These are phyloP conservation scores for Quadriops clusia DNA, from an alignment of 2,888 invertebrate genomes.

Conservation along the genomic window DNA sequence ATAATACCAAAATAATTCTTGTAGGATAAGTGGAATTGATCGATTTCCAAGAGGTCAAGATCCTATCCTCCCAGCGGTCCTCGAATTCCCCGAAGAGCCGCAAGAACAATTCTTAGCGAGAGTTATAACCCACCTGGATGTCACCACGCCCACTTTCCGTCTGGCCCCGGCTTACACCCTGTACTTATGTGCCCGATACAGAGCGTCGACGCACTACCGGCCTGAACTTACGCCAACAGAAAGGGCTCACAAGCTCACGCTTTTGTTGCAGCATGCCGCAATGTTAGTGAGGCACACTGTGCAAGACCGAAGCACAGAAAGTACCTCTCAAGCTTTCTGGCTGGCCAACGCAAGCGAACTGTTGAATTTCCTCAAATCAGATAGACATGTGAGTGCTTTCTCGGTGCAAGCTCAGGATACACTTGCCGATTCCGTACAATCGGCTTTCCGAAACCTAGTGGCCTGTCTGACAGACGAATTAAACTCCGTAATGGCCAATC, in stretches of 20 bases:
- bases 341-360: constrained; percentile 96
- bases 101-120: constrained; percentile 86
- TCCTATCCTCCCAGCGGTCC: constrained; percentile 83
- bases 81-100: constrained; percentile 90
- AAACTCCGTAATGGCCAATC: constrained; percentile 67
- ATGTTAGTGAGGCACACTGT: constrained; percentile 44
- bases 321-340: constrained; percentile 86
- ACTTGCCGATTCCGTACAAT: constrained; percentile 85
- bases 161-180: constrained; percentile 94
- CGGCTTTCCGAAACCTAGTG: constrained; percentile 72
- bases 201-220: constrained; percentile 88
- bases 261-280: constrained; percentile 82
- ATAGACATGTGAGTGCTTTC: constrained; percentile 86
- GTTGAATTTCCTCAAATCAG: constrained; percentile 89
- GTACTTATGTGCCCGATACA: constrained; percentile 86
- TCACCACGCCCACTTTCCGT: constrained; percentile 82
- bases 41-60: constrained; percentile 62
- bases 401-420: constrained; percentile 88
- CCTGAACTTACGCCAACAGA: constrained; percentile 87
- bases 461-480: constrained; percentile 71
- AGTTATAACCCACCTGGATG: constrained; percentile 79
- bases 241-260: constrained; percentile 80
- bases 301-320: constrained; percentile 74
- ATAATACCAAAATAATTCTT: constrained; percentile 11
- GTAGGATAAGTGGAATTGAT: constrained; percentile 35